Conservation (phyloP, 2,797 vertebrate species). For the Sarcoramphus papa region DNA sequence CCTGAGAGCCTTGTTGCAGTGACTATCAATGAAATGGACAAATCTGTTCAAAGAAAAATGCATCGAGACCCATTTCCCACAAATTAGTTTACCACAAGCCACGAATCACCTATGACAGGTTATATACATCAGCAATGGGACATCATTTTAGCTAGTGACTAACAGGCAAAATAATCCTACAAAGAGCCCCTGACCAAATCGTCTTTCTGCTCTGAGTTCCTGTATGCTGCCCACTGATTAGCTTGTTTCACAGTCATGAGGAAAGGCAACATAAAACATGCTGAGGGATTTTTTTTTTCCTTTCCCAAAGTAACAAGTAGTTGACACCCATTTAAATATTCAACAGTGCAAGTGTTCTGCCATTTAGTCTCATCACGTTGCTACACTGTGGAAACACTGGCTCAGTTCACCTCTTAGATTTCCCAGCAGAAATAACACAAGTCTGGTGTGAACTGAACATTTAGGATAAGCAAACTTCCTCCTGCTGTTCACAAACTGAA, state of each 20-base stretch:
- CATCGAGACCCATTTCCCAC: not conserved
- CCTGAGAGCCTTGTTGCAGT: not conserved
- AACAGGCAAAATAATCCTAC: not conserved
- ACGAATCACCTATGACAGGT: not conserved
- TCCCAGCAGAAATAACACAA: slow-evolving; percentile 28
- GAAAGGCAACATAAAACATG: not conserved
- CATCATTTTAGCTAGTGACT: not conserved
- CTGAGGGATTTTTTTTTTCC: not conserved
- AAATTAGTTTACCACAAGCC: not conserved
- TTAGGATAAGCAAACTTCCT: not conserved
- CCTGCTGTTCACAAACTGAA: not conserved
- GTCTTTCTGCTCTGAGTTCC: not conserved
- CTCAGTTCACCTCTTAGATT: not conserved
- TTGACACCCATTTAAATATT: slow-evolving; percentile 33
- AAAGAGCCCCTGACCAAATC: not conserved
- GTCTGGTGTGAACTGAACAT: slow-evolving; percentile 11
- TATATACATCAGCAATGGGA: not conserved
- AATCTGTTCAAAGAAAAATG: not conserved
- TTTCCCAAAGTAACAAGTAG: not conserved
- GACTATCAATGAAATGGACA: not conserved
- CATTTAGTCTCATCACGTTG: not conserved
- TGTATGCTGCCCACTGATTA: not conserved
- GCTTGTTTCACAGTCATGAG: not conserved
- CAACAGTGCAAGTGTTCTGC: not conserved
- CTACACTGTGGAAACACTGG: not conserved